Conservation (phyloP, 2,888 invertebrate genomes). For the Eupelmus urozonus region DNA sequence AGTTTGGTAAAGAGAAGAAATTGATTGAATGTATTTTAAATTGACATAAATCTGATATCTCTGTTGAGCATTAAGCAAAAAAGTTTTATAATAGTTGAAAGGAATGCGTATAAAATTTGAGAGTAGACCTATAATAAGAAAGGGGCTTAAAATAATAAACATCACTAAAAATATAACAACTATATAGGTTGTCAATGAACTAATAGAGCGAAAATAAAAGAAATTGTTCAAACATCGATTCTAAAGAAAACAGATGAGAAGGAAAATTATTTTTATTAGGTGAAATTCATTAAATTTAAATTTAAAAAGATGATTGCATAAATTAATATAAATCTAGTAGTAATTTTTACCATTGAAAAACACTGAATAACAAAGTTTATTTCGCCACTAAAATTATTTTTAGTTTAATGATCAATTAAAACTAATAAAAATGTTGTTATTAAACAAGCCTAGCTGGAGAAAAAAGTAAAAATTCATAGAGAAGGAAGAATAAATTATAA, state of each 20-base stretch:
- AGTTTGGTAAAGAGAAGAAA: not conserved
- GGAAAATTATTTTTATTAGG: not conserved
- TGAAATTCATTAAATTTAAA: not conserved
- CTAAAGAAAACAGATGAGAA: not conserved
- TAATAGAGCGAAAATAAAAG: not conserved
- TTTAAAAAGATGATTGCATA: not conserved
- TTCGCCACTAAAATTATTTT: no score
- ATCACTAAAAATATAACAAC: constrained; percentile 41
- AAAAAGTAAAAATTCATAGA: no score
- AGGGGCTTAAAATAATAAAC: constrained; percentile 46
- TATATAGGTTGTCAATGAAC: not conserved
- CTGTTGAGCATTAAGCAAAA: not conserved
- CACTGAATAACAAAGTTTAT: no score
- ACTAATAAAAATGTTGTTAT: no score
- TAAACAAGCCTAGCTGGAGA: no score
- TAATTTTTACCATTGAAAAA: no score
- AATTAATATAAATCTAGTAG: not conserved
- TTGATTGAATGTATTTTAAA: not conserved
- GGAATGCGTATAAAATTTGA: not conserved
- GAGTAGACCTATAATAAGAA: constrained; percentile 20
- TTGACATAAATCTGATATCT: not conserved
- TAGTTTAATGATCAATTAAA: no score
- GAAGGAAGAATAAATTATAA: no score
- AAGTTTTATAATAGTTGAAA: not conserved
- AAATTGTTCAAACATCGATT: not conserved